Percentiles rank a stretch among this genome's conserved stretches.
Evolutionary conservation across 2,888 invertebrate genomes (phyloP).

Genomic region (Sinotaia quadrata): DNA sequence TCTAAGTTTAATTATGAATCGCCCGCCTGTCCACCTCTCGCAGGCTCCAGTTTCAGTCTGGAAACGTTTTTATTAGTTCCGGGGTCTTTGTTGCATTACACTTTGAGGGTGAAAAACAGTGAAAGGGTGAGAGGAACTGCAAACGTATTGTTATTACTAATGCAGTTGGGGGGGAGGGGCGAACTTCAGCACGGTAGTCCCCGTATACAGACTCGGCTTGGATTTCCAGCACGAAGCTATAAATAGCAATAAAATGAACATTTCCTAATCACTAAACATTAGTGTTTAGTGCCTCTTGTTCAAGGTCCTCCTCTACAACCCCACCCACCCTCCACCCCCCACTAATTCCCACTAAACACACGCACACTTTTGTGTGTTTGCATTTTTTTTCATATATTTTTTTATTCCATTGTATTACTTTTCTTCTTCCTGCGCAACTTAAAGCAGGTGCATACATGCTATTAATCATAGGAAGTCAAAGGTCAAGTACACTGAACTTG

Average conservation of each 20-base stretch:
- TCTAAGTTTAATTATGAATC: not conserved
- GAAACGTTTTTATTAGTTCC: not conserved
- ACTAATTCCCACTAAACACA: not conserved
- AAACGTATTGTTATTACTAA: not conserved
- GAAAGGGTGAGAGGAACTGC: not conserved
- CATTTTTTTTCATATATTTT: not conserved
- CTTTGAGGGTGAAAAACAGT: not conserved
- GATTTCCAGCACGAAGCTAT: not conserved
- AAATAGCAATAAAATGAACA: slow-evolving; percentile 14
- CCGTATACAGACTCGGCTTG: too few species aligned
- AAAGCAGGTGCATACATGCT: not conserved
- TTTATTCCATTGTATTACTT: not conserved
- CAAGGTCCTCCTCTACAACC: not conserved
- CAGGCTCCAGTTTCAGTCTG: not conserved
- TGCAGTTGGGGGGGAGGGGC: not conserved
- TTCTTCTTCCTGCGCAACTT: not conserved
- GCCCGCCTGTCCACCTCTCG: not conserved
- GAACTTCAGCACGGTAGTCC: not conserved
- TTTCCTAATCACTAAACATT: not conserved
- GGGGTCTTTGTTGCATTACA: not conserved
- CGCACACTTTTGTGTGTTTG: too few species aligned
- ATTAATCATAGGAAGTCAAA: too few species aligned
- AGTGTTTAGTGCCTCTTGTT: not conserved
- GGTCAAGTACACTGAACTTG: too few species aligned
- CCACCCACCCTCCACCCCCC: not conserved